These are phyloP conservation scores for Stegastes partitus DNA, from an alignment of 2,113 vertebrate genomes.

Conservation along the genomic window DNA sequence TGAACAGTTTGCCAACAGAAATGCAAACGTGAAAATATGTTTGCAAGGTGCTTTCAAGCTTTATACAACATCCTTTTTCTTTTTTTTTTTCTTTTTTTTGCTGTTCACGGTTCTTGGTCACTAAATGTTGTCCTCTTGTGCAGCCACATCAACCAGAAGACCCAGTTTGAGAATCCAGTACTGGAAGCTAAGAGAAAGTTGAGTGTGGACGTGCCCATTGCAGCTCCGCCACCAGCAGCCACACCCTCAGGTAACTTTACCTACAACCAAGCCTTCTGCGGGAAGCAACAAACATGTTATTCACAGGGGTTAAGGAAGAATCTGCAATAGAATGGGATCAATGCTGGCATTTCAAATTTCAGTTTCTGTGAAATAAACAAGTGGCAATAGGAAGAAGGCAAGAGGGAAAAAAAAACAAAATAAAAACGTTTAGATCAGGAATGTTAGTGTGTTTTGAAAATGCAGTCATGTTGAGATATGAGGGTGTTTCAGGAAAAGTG, in stretches of 20 bases:
- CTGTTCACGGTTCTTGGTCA: background rate
- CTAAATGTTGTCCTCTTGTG: constrained; percentile 23
- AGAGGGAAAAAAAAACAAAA: too few relatives aligned
- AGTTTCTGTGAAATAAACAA: background rate
- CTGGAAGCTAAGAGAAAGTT: constrained; percentile 93
- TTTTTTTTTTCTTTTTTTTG: background rate
- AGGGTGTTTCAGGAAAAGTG: background rate
- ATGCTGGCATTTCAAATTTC: background rate
- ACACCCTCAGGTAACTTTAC: constrained; percentile 74
- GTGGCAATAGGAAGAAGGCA: background rate
- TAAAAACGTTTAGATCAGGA: background rate
- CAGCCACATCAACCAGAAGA: constrained; percentile 99
- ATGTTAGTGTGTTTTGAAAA: background rate
- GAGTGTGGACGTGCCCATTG: constrained; percentile 84
- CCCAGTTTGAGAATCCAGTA: constrained; percentile 99
- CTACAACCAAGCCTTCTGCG: too few relatives aligned
- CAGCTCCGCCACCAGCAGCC: constrained; percentile 56
- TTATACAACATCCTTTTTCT: background rate
- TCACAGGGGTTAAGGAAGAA: background rate
- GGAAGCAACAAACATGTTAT: too few relatives aligned
- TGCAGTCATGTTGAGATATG: background rate
- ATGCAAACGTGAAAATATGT: background rate
- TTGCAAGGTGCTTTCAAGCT: background rate
- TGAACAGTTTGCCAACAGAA: background rate
- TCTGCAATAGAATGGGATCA: background rate